A percentile compares a stretch with the other conserved stretches of the same genome.
phyloP scores from a whole-genome alignment of 1,140 invertebrate species.

The Steinernema khuongi region DNA sequence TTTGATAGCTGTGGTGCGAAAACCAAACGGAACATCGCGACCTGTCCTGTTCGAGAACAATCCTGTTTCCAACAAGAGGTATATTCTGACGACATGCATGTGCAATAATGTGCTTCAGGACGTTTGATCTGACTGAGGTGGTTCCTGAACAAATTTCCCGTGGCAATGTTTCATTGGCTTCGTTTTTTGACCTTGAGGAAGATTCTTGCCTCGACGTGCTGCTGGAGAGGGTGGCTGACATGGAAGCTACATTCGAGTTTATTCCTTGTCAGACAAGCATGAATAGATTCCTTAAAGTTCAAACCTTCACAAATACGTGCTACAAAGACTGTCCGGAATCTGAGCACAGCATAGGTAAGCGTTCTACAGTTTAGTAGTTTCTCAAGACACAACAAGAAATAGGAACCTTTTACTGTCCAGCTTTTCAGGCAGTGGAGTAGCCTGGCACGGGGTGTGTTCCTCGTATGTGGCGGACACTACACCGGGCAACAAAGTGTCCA shows the following conservation, averaged over 20 bases:
- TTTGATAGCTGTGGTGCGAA: constrained; percentile 43
- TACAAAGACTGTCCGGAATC: too few relatives aligned
- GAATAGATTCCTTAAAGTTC: constrained; percentile 55
- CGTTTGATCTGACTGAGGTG: constrained; percentile 44
- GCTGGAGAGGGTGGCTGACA: too few relatives aligned
- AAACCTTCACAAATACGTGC: constrained; percentile 54
- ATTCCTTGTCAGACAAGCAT: constrained; percentile 56
- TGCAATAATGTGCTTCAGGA: constrained; percentile 42
- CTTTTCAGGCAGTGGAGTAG: constrained; percentile 51
- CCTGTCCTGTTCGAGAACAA: too few relatives aligned
- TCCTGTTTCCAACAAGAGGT: constrained; percentile 34
- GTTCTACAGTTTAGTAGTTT: constrained; percentile 14
- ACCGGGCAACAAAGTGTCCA: too few relatives aligned
- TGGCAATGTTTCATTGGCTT: constrained; percentile 28
- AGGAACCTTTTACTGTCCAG: too few relatives aligned
- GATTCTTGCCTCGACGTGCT: constrained; percentile 53
- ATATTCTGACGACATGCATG: constrained; percentile 20
- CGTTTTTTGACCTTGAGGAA: constrained; percentile 55
- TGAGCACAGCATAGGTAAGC: too few relatives aligned
- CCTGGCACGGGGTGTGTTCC: constrained; percentile 54
- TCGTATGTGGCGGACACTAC: too few relatives aligned
- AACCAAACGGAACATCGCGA: too few relatives aligned
- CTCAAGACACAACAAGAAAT: constrained; percentile 18
- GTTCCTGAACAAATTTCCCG: constrained; percentile 31
- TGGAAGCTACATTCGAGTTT: too few relatives aligned